These are phyloP conservation scores for Lycia hirtaria DNA, from an alignment of 2,888 invertebrate species.

Conservation along the genomic window DNA sequence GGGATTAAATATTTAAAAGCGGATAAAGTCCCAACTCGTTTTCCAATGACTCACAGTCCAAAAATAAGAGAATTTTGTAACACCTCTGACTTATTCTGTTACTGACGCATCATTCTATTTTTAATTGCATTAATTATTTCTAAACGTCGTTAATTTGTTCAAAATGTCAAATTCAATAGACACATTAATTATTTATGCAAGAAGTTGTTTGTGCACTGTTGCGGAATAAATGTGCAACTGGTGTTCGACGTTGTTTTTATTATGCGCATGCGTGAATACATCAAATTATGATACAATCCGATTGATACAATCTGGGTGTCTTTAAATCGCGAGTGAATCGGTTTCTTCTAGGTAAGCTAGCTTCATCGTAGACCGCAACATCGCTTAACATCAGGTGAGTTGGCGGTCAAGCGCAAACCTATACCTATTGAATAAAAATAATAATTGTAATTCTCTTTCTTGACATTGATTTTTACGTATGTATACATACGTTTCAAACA, in stretches of 20 bases:
- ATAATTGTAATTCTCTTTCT: no score
- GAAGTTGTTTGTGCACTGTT: slow-evolving; percentile 21
- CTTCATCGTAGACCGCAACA: no score
- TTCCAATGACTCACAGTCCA: slow-evolving; percentile 19
- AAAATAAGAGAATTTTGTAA: not conserved
- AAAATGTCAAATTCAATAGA: slow-evolving; percentile 38
- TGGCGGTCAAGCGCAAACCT: no score
- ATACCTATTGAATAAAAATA: no score
- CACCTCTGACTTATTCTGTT: not conserved
- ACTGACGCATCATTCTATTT: not conserved
- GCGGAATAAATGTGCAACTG: slow-evolving; percentile 22
- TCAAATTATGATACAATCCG: slow-evolving; percentile 9
- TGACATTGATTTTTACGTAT: no score
- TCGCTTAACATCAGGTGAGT: no score
- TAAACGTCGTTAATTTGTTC: slow-evolving; percentile 12
- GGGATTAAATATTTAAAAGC: slow-evolving; percentile 1
- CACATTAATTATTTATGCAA: slow-evolving; percentile 24
- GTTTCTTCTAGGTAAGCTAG: no score
- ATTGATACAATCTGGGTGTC: no score
- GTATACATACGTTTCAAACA: no score
- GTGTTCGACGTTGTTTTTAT: slow-evolving; percentile 14
- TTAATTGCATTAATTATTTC: slow-evolving; percentile 6
- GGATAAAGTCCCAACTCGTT: slow-evolving; percentile 4
- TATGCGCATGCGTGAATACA: slow-evolving; percentile 32
- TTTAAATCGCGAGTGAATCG: no score